These are phyloP conservation scores for Eurypyga helias DNA, from an alignment of 2,113 vertebrate species.

Conservation along the genomic window DNA sequence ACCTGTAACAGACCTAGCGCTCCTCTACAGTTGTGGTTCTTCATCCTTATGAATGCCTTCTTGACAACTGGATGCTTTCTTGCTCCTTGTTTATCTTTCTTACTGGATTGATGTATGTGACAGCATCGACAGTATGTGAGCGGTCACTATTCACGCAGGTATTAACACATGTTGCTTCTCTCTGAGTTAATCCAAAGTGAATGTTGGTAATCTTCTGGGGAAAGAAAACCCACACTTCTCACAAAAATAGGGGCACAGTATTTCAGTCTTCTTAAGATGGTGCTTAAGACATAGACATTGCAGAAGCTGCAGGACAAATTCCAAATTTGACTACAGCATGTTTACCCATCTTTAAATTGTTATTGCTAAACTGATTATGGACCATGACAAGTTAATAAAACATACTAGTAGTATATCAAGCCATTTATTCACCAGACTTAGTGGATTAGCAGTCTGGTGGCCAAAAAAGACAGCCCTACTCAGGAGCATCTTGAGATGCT, in stretches of 20 bases:
- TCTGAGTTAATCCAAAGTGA: background rate
- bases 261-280: background rate
- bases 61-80: background rate
- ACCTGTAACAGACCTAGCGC: background rate
- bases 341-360: background rate
- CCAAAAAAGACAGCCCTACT: background rate
- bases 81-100: background rate
- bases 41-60: background rate
- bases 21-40: background rate
- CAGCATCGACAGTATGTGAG: background rate
- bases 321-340: background rate
- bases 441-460: background rate
- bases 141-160: background rate
- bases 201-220: background rate
- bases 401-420: background rate
- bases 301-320: background rate
- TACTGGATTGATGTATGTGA: background rate
- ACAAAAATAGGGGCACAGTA: background rate
- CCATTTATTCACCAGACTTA: background rate
- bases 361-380: background rate
- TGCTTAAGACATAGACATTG: background rate
- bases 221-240: background rate
- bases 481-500: background rate
- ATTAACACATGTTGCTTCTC: background rate
- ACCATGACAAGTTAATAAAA: background rate